These are phyloP conservation scores for Peromyscus eremicus DNA, from an alignment of 2,797 vertebrate species.

Conservation along the genomic window DNA sequence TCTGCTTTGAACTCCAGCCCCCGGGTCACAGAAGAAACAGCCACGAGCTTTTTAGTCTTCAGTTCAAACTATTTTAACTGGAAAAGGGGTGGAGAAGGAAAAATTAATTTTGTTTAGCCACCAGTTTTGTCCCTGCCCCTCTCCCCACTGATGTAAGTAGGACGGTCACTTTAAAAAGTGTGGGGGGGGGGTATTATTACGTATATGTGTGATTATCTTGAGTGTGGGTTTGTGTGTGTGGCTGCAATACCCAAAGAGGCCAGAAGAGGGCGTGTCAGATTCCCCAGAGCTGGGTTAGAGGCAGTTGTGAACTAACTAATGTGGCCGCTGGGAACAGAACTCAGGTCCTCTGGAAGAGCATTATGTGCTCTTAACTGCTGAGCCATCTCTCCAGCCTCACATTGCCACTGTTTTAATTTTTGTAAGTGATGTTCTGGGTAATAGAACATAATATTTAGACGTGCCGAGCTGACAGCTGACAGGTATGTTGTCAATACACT, in stretches of 20 bases:
- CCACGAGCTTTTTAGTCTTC: not conserved
- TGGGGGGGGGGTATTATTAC: not conserved
- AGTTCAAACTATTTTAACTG: not conserved
- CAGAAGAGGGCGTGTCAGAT: not conserved
- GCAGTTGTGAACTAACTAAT: not conserved
- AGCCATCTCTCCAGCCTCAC: not conserved
- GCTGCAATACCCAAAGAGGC: not conserved
- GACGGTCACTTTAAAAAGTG: not conserved
- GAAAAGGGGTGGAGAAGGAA: not conserved
- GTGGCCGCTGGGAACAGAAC: not conserved
- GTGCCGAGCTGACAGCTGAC: constrained; percentile 60
- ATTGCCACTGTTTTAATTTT: not conserved
- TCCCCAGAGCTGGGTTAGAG: not conserved
- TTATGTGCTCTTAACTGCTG: not conserved
- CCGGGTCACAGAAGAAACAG: not conserved
- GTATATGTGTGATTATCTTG: not conserved
- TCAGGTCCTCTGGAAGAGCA: not conserved
- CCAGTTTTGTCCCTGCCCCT: not conserved
- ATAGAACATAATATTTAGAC: constrained; percentile 75
- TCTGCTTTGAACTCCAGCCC: not conserved
- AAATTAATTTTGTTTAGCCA: constrained; percentile 18
- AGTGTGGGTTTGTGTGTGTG: not conserved
- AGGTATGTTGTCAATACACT: constrained; percentile 64
- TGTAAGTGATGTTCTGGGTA: constrained; percentile 57
- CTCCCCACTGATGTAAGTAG: not conserved